Conservation (phyloP, 2,113 vertebrate genomes). For the Amazona vittata region DNA sequence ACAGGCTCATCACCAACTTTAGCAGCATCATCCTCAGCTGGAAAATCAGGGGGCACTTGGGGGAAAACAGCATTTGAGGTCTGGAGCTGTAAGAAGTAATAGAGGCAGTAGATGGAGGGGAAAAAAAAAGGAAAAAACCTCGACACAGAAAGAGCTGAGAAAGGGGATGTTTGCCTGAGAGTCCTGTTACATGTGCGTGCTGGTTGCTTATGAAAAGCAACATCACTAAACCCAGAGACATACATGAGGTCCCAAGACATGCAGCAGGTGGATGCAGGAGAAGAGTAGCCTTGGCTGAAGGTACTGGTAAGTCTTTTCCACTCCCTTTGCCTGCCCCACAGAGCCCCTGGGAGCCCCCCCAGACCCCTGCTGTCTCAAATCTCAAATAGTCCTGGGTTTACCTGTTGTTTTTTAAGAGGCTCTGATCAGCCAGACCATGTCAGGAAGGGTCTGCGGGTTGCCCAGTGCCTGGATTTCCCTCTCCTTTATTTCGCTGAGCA, state of each 20-base stretch:
- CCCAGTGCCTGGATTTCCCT: background rate
- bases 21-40: background rate
- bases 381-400: background rate
- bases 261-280: background rate
- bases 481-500: background rate
- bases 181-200: background rate
- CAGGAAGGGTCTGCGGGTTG: background rate
- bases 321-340: background rate
- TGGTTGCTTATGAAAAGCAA: background rate
- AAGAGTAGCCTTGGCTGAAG: background rate
- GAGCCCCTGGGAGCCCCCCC: background rate
- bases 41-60: background rate
- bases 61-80: background rate
- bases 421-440: background rate
- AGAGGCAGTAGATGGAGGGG: background rate
- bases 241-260: background rate
- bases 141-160: background rate
- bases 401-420: background rate
- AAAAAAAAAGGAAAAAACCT: background rate
- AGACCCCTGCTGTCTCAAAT: background rate
- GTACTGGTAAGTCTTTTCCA: background rate
- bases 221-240: background rate
- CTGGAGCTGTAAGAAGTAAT: background rate
- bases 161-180: background rate
- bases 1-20: background rate